phyloP scores from a whole-genome alignment of 2,888 invertebrate species.

The Xanthostigma xanthostigma region DNA sequence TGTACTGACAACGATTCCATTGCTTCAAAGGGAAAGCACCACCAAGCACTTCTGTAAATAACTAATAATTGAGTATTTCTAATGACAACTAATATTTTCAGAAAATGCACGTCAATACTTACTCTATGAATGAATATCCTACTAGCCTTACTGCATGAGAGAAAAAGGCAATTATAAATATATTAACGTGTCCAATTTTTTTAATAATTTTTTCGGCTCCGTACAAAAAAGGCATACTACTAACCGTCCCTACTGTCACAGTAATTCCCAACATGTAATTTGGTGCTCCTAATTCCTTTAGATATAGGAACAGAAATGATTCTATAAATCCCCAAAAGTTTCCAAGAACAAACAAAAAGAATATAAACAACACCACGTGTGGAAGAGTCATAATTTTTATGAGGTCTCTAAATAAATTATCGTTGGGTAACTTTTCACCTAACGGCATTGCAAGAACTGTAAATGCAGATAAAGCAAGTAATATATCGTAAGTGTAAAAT shows the following conservation, averaged over 20 bases:
- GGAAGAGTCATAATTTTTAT: constrained; percentile 62
- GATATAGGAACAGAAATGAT: constrained; percentile 72
- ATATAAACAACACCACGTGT: constrained; percentile 64
- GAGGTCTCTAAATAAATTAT: constrained; percentile 61
- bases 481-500: constrained; percentile 66
- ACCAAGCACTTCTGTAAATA: constrained; percentile 60
- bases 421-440: constrained; percentile 61
- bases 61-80: background rate
- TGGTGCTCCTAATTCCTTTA: constrained; percentile 70
- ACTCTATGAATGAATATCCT: constrained; percentile 77
- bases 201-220: constrained; percentile 71
- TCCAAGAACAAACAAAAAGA: constrained; percentile 68
- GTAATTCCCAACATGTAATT: constrained; percentile 71
- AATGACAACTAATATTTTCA: background rate
- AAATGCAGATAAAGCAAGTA: constrained; percentile 55
- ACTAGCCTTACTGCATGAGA: constrained; percentile 69
- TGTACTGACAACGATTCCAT: constrained; percentile 76
- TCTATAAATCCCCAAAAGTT: constrained; percentile 84
- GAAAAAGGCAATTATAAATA: constrained; percentile 72
- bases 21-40: constrained; percentile 79
- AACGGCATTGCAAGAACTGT: constrained; percentile 65
- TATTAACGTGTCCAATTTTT: constrained; percentile 67
- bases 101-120: constrained; percentile 25
- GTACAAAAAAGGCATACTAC: constrained; percentile 72
- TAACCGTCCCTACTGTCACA: constrained; percentile 69